These are phyloP conservation scores for Peromyscus californicus DNA, from an alignment of 2,113 vertebrate species.

Conservation along the genomic window DNA sequence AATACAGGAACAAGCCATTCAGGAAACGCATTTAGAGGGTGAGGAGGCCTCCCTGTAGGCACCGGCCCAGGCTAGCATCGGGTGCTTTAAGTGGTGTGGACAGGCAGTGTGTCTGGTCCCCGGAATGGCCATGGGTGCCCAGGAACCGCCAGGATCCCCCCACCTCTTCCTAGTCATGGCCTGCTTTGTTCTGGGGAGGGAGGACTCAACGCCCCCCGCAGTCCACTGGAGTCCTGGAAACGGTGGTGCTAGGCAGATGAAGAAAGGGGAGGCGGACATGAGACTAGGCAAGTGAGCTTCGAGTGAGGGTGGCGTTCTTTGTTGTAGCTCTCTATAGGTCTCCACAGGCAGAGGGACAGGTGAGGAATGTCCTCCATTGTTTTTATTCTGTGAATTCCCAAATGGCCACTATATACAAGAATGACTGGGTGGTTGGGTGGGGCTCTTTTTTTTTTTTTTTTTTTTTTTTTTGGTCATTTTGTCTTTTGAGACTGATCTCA, in stretches of 20 bases:
- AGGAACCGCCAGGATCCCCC: background rate
- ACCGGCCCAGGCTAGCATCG: background rate
- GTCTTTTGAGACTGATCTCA: background rate
- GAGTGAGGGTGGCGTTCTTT: background rate
- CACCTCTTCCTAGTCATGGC: background rate
- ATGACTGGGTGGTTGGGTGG: background rate
- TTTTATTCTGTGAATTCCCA: background rate
- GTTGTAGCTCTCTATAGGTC: background rate
- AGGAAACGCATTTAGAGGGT: background rate
- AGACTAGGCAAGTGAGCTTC: background rate
- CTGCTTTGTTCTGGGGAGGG: conserved; percentile 11
- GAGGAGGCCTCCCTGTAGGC: background rate
- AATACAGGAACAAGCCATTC: background rate
- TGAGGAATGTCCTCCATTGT: background rate
- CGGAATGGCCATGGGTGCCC: background rate
- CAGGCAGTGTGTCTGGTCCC: background rate
- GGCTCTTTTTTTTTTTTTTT: too few relatives aligned
- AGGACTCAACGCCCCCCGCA: background rate
- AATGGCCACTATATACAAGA: background rate
- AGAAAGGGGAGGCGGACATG: background rate
- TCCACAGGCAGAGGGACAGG: background rate
- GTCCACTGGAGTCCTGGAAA: background rate
- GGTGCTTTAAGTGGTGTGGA: background rate
- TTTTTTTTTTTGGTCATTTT: background rate
- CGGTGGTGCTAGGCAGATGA: background rate